Base-by-base conservation (phyloP, 2,888 invertebrate genomes). In the Netelia virgata region DNA sequence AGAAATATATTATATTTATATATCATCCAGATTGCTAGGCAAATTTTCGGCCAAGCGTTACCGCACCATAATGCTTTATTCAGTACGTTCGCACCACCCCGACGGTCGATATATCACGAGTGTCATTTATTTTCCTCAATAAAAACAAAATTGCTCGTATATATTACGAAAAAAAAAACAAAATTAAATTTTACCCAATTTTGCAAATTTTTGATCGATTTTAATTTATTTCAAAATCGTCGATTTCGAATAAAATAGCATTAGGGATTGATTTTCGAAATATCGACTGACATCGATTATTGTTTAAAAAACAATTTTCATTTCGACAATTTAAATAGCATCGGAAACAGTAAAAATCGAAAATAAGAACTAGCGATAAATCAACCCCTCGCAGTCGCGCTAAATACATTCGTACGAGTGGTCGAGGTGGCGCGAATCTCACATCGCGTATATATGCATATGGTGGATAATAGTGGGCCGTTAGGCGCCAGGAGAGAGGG, bases 341-440 rank as follows among this genome's bases (percentile, higher is more conserved):
- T n/a, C n/a, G n/a, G n/a, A n/a, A n/a, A n/a, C n/a, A n/a, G n/a
- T n/a, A n/a, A n/a, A n/a, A 57, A 57, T 57, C 5, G 57, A 16
- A 16, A 18, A 16, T 16, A 57, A 57, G 16, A 57, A 18, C 57
- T 18, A 20, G 47, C 28, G 16, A 69, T 77, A 77, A 77, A 77
- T 77, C 77, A 69, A 23, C 16, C n/a, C n/a, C 18, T 57, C 16
- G 18, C n/a, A 16, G 59, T 69, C 55, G 84, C 66, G 28, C 68
- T 81, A 79, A 84, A 84, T 84, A 81, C 61, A 81, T 81, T 76
- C 53, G 68, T 76, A 84, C 61, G 81, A 81, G 72, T 77, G 81
- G 28, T 69, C 36, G 81, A 84, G 81, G 80, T 73, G 68, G 18
- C 55, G 61, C 68, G 66, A 76, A 70, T 63, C 20, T 50, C 43